Evolutionary conservation across 92 coral and sea anemone species (phyloP), one percentile per base, ranked within the genome.

Genomic region (Epizoanthus illoricatus): DNA sequence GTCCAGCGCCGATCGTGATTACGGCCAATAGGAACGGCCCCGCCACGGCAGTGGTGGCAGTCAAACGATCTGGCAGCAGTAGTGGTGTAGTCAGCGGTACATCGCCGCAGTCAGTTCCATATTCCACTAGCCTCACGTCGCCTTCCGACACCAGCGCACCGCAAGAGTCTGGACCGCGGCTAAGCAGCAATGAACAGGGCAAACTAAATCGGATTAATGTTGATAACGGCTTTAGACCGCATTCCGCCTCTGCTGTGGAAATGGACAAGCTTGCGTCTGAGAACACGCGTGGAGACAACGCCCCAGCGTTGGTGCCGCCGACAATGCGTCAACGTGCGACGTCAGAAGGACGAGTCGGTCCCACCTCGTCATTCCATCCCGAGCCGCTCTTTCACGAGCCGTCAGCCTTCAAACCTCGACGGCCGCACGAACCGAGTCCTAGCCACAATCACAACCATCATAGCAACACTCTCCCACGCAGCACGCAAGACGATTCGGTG

Each of bases 1-100:
- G 93, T 28, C 97, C 97, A 5, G 80, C 94, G 10, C 92, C 97
- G 7, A 90, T 93, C 43, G 92, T 93, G 15, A 47, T 93, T 17
- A 88, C 94, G 0, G 88, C 72, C 61, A 82, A 84, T 65, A 89
- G 89, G 55, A 89, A 85, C 72, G 97, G 97, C 18, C 92, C 97
- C 7, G 89, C 87, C 15, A 87, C 81, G 64, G 54, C 94, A 40
- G 92, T 92, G 20, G 85, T 88, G 73, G 87, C 91, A 18, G 88
- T 93, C 64, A 88, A 80, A 68, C 85, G 87, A 55, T 45, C 84
- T 24, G 71, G 79, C 40, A 61, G 81, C 21, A 86, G 80, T 64
- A 67, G 42, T 24, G 87, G 24, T 40, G 85, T 47, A 47, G 65
- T 18, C 57, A 18, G 54, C 41, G 55, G 60, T 54, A 82, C 67